Percentiles rank a stretch among this genome's conserved stretches.
phyloP scores from a whole-genome alignment of 2,113 vertebrate genomes.

The Natator depressus region DNA sequence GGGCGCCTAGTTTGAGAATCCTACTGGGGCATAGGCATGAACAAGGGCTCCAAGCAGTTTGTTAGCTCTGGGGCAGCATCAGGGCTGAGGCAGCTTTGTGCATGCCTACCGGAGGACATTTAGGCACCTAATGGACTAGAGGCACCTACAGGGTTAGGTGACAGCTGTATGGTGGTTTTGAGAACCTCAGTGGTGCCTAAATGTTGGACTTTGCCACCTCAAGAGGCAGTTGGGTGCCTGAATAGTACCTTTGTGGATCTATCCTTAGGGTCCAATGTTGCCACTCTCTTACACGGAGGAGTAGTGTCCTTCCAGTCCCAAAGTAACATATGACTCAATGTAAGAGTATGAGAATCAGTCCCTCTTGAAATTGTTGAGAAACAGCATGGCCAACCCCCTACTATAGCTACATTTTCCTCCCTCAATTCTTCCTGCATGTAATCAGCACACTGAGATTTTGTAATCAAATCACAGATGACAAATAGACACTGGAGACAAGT shows the following conservation, averaged over 20 bases:
- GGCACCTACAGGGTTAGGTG: neutral
- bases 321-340: neutral
- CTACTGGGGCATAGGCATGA: too few relatives aligned
- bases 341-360: neutral
- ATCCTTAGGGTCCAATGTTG: neutral
- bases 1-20: too few relatives aligned
- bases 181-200: neutral
- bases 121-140: neutral
- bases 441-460: neutral
- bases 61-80: neutral
- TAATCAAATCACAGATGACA: neutral
- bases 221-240: neutral
- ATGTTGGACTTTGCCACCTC: too few relatives aligned
- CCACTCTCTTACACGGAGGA: neutral
- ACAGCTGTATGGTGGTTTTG: neutral
- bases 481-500: neutral
- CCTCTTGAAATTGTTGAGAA: neutral
- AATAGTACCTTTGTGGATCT: neutral
- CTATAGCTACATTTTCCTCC: neutral
- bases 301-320: neutral
- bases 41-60: neutral
- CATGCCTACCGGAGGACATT: neutral
- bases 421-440: neutral
- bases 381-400: neutral
- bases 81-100: neutral